Evolutionary conservation across 2,888 invertebrate genomes (phyloP).

Genomic region (Eupithecia vulgata): DNA sequence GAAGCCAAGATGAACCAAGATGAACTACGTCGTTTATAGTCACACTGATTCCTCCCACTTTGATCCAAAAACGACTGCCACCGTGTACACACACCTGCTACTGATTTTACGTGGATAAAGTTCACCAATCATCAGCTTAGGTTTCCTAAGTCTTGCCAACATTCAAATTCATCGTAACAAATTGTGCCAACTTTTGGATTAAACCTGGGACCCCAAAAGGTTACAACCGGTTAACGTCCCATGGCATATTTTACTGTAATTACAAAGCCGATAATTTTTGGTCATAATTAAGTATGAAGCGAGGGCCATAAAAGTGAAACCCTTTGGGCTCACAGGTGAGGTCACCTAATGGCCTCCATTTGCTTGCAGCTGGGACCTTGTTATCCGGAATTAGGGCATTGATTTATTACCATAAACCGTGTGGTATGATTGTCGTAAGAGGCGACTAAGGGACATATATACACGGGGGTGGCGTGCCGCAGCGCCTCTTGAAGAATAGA

Average conservation of each 20-base stretch:
- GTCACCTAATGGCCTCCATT: conserved; percentile 28
- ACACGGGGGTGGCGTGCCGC: no score
- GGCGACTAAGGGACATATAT: no score
- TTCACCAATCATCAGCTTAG: not conserved
- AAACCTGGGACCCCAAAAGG: not conserved
- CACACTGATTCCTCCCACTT: no score
- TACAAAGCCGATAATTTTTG: conserved; percentile 23
- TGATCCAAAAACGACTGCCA: no score
- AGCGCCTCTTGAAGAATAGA: no score
- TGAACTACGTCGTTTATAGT: no score
- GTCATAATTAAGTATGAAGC: conserved; percentile 38
- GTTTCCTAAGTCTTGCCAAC: not conserved
- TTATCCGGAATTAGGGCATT: conserved; percentile 24
- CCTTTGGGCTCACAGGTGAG: conserved; percentile 39
- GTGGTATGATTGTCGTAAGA: no score
- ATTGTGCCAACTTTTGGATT: conserved; percentile 1
- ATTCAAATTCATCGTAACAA: not conserved
- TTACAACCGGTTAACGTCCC: not conserved
- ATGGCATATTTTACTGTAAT: conserved; percentile 9
- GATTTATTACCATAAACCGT: conserved; percentile 20
- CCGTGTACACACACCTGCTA: no score
- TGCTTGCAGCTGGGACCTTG: conserved; percentile 23
- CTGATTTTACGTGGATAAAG: not conserved
- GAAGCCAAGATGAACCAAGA: no score
- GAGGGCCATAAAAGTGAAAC: conserved; percentile 20